Evolutionary conservation across 2,113 vertebrate genomes (phyloP).

Genomic region (Anseranas semipalmata): DNA sequence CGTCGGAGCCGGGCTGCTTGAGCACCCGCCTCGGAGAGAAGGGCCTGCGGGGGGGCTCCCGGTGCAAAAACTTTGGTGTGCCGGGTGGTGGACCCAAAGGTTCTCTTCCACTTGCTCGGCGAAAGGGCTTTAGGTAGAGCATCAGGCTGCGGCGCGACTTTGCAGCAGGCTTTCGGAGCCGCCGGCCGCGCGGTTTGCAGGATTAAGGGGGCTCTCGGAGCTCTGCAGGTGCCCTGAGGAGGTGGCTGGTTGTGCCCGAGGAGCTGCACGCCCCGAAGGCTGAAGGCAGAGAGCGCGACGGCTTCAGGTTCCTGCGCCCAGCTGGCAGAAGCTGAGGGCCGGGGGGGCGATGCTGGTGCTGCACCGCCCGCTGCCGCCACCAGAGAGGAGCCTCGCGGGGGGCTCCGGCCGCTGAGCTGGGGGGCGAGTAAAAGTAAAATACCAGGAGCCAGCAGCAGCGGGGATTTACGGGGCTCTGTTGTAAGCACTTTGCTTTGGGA

Average conservation of each 20-base stretch:
- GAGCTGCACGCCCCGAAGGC: neutral
- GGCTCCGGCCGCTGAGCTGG: rapidly evolving
- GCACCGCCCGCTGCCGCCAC: neutral
- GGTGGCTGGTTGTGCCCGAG: neutral
- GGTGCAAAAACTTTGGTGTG: neutral
- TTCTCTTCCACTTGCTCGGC: neutral
- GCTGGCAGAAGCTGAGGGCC: neutral
- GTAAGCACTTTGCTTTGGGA: neutral
- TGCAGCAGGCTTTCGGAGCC: neutral
- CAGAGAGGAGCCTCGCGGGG: neutral
- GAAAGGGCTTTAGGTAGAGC: too few relatives aligned
- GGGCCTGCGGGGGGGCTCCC: neutral
- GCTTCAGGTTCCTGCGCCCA: neutral
- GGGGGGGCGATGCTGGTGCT: neutral
- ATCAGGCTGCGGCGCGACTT: too few relatives aligned
- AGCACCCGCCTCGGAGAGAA: too few relatives aligned
- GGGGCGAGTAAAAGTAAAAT: too few relatives aligned
- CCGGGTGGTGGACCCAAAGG: neutral
- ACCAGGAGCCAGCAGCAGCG: too few relatives aligned
- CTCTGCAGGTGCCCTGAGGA: neutral
- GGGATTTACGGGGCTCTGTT: neutral
- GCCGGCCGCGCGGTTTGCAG: rapidly evolving
- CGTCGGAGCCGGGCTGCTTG: neutral
- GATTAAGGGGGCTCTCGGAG: neutral
- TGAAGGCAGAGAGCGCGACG: neutral